Evolutionary conservation across 2,888 invertebrate genomes (phyloP), one percentile per base, ranked within the genome.

Genomic region (Tetragonisca angustula): DNA sequence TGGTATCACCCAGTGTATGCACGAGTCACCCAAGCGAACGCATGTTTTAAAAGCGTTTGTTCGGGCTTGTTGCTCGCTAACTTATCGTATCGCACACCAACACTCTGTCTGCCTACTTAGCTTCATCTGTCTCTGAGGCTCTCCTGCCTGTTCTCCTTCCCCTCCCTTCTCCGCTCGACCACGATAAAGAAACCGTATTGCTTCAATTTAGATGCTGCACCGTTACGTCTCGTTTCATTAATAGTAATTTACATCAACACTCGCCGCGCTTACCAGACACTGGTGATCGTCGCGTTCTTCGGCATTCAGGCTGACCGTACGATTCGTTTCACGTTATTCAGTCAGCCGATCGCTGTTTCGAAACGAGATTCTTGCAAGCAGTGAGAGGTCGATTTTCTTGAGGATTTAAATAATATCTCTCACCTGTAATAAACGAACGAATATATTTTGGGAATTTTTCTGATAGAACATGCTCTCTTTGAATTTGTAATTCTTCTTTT

Each of bases 41-140:
- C 21, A 70, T 36, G 56, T 72, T 73, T 82, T 70, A 69, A 83
- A 83, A 83, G 43, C 32, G 64, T 71, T 59, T 71, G 61, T 70
- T 74, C 70, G 65, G n/a, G 76, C 77, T 83, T 76, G 83, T 83
- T 72, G 78, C 84, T 84, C 70, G 74, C 70, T 71, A 70, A 84
- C 84, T 84, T 84, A 84, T 84, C 84, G 70, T 74, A 83, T 54
- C 61, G 74, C 74, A 65, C 84, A 84, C 79, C 72, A 77, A 74
- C 79, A 70, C 71, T 75, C 71, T 54, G 54, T 72, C 84, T 27
- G 61, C 36, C 76, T 84, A 68, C 71, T 84, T 76, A 72, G 64
- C 67, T 64, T 77, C 73, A 52, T 84, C 72, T 24, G 79, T 69
- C 79, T 72, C 68, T 43, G 54, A 32, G 61, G 15, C 59, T 27